These are phyloP conservation scores for Cervus canadensis DNA, from an alignment of 2,113 vertebrate genomes.

Conservation along the genomic window DNA sequence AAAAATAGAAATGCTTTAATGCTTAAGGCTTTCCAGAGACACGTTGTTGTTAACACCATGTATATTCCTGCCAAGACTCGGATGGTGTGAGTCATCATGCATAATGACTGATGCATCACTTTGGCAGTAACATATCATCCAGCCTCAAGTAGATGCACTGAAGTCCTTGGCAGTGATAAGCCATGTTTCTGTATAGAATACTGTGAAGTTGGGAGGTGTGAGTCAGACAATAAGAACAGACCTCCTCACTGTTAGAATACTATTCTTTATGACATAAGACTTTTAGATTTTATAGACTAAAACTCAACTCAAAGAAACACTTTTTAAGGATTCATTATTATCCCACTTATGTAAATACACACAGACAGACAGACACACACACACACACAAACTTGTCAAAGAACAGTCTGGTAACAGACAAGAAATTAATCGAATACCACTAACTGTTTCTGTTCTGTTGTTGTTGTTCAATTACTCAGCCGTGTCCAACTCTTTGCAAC, in stretches of 20 bases:
- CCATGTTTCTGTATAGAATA: neutral
- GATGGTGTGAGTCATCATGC: conserved; percentile 12
- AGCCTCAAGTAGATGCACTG: neutral
- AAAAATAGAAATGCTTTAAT: conserved; percentile 21
- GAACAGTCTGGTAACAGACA: neutral
- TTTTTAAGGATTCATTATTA: neutral
- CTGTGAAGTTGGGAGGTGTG: neutral
- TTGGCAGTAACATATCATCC: neutral
- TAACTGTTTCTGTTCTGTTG: neutral
- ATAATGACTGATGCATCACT: neutral
- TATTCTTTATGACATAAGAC: neutral
- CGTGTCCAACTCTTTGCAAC: neutral
- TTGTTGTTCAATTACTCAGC: neutral
- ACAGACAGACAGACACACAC: neutral
- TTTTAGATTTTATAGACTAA: neutral
- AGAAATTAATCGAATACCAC: neutral
- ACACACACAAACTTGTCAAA: neutral
- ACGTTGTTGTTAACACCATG: conserved; percentile 3
- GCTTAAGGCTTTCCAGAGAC: conserved; percentile 28
- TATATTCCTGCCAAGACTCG: neutral
- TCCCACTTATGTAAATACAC: neutral
- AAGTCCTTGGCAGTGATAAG: neutral
- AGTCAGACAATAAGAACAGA: neutral
- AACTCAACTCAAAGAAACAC: neutral
- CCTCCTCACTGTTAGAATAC: neutral